phyloP scores from a whole-genome alignment of 1,140 invertebrate genomes.

The Reticulitermes speratus region DNA sequence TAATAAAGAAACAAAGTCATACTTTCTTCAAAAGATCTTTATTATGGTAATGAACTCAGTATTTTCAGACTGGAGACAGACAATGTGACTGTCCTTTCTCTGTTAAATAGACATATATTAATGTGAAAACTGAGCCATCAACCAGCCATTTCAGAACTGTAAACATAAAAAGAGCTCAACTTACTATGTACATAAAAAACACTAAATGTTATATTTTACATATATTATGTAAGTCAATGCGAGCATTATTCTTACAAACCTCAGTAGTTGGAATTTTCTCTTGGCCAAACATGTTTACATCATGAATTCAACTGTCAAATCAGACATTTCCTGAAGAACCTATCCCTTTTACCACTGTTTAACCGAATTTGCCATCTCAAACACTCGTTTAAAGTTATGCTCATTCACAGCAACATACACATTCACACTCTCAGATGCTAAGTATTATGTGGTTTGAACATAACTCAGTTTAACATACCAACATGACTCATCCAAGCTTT shows the following conservation, averaged over 20 bases:
- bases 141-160: not conserved
- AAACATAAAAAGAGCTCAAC: not conserved
- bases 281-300: not conserved
- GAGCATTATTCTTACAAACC: not conserved
- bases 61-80: not conserved
- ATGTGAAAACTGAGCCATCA: conserved; percentile 1
- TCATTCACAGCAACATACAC: not conserved
- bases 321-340: not conserved
- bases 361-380: not conserved
- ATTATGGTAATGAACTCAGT: not conserved
- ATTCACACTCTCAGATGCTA: not conserved
- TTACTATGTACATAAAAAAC: conserved; percentile 11
- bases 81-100: not conserved
- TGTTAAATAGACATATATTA: not conserved
- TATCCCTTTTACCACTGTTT: not conserved
- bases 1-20: too few species aligned
- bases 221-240: not conserved
- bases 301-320: not conserved
- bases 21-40: not conserved
- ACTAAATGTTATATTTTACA: not conserved
- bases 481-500: not conserved
- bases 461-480: not conserved
- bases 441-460: not conserved
- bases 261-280: not conserved
- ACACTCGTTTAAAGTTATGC: not conserved